Percentiles rank a stretch among this genome's conserved stretches.
Conservation (phyloP, 2,113 vertebrate species). For the Choloepus hoffmanni region DNA sequence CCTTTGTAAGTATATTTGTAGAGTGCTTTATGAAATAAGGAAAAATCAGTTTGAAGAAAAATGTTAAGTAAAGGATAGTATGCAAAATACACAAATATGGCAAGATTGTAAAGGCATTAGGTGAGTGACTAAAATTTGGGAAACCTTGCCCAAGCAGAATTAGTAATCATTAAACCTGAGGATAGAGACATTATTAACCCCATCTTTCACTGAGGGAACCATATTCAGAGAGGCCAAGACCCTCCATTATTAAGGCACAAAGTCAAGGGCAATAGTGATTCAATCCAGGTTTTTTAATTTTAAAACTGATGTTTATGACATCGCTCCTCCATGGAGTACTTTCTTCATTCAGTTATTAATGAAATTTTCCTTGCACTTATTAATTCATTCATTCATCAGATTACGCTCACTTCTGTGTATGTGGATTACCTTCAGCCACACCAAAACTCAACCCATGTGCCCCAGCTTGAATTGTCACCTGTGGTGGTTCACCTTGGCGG, state of each 20-base stretch:
- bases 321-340: neutral
- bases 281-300: neutral
- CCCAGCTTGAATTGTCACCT: neutral
- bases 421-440: neutral
- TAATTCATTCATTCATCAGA: fast-evolving
- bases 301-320: neutral
- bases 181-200: neutral
- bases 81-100: fast-evolving
- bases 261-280: neutral
- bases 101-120: neutral
- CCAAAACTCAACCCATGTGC: neutral
- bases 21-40: neutral
- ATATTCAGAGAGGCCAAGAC: neutral
- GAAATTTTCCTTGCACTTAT: no score
- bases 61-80: neutral
- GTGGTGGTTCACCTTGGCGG: neutral
- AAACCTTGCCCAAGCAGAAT: neutral
- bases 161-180: neutral
- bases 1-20: neutral
- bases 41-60: neutral
- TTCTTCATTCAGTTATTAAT: no score
- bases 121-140: neutral
- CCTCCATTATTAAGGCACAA: neutral
- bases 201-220: neutral
- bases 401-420: fast-evolving